Base-by-base conservation (phyloP, 2,888 invertebrate genomes). In the Drosophila falleni region DNA sequence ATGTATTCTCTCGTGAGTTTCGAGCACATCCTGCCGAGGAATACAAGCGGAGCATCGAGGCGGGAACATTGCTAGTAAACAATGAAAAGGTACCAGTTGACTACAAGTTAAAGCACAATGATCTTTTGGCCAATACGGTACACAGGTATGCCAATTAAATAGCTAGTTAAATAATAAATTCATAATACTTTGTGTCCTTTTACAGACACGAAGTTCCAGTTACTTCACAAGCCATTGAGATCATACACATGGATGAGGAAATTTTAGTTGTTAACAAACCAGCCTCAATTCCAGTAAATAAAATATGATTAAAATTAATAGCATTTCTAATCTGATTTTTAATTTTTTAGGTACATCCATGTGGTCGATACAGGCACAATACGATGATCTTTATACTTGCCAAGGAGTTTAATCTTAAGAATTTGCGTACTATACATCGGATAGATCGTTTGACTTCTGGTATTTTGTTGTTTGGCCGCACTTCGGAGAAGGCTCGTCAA, bases 221-320 rank as follows among this genome's bases (percentile, higher is more conserved):
- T 94, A 96, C 97, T 94, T 97, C 97, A 94, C 96, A 97, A 94
- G 96, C 97, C 94, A 97, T 99, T 95, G 96, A 97, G 94, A 97
- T 99, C 94, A 96, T 99, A 92, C 97, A 97, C 94, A 97, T 98
- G 95, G 98, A 97, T 94, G 97, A 98, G 94, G 98, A 99, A 94
- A 95, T 99, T 94, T 96, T 99, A 94, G 99, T 99, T 94, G 97
- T 99, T 94, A 98, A 99, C 96, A 99, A 99, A 95, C 99, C 99
- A 93, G 97, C 98, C 93, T 99, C 98, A 94, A 98, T 99, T 94
- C 99, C 99, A 93, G 98, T 98, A 96, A 97, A 97, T 31, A 1
- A 1, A 15, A 9, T 23, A 9, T 9, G 3, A 11, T 11, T 5
- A 9, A 0, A 15, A 4, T 1, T 19, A 2, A 29, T 8, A 35